Evolutionary conservation across 2,113 vertebrate species (phyloP).

Genomic region (Cisticola juncidis): DNA sequence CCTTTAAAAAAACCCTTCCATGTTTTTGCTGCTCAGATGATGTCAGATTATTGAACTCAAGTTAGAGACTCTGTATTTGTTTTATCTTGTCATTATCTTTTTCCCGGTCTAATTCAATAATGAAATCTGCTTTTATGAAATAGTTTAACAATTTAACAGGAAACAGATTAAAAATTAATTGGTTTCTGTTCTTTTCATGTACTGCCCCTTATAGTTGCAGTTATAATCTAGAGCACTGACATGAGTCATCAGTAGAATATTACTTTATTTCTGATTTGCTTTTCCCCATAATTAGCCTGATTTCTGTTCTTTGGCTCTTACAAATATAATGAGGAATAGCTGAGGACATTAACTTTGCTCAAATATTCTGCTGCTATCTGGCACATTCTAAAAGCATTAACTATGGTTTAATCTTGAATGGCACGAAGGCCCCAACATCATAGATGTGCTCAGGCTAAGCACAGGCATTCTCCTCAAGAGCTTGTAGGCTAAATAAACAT

Average conservation of each 20-base stretch:
- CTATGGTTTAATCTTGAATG: not conserved
- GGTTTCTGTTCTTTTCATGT: not conserved
- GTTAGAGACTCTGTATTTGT: not conserved
- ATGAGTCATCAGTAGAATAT: not conserved
- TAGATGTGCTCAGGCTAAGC: not conserved
- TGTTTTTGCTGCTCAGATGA: not conserved
- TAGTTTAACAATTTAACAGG: not conserved
- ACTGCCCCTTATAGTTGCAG: not conserved
- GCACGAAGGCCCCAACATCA: not conserved
- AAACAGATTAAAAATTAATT: not conserved
- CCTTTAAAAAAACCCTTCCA: not conserved
- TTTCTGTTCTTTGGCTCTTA: not conserved
- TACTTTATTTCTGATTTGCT: not conserved
- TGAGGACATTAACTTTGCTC: not conserved
- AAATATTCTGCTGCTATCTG: not conserved
- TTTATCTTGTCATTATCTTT: not conserved
- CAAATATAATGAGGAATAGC: not conserved
- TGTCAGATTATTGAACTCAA: not conserved
- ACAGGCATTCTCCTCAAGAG: not conserved
- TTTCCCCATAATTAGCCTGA: not conserved
- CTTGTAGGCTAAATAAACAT: not conserved
- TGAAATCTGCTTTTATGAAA: not conserved
- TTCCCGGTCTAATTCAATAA: not conserved
- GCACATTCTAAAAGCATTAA: not conserved
- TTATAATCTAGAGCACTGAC: not conserved